A percentile compares a stretch with the other conserved stretches of the same genome.
Evolutionary conservation across 2,888 invertebrate species (phyloP).

Genomic region (Syrista parreyssii): DNA sequence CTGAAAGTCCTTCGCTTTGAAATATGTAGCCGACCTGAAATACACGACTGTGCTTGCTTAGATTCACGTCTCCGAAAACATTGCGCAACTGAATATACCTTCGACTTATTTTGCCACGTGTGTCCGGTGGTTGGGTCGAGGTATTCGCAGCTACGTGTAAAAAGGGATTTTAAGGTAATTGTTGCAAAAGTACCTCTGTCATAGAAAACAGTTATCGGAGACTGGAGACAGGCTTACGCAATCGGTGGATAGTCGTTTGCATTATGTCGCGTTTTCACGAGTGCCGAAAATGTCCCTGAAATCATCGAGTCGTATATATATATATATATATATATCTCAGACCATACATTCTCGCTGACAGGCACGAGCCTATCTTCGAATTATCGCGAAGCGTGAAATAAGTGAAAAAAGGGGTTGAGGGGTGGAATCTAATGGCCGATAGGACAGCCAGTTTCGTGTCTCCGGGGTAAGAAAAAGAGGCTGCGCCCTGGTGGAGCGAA

Average conservation of each 20-base stretch:
- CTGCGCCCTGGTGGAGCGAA: slow-evolving; percentile 4
- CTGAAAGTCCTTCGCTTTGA: not conserved
- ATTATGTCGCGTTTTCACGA: not conserved
- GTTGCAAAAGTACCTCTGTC: not conserved
- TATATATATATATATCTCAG: not conserved
- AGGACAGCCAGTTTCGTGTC: slow-evolving; percentile 1
- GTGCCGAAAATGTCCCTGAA: not conserved
- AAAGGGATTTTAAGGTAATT: not conserved
- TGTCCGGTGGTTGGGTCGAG: not conserved
- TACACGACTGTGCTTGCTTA: not conserved
- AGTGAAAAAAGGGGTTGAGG: not conserved
- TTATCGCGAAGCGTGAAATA: not conserved
- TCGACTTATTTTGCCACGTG: not conserved
- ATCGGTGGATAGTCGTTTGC: not conserved
- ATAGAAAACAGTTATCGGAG: not conserved
- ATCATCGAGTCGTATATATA: not conserved
- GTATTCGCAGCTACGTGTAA: not conserved
- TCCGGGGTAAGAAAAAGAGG: not conserved
- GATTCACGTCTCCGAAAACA: not conserved
- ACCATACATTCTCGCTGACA: not conserved
- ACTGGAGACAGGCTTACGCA: not conserved
- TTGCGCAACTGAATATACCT: not conserved
- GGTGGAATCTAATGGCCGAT: not conserved
- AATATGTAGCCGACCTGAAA: slow-evolving; percentile 3
- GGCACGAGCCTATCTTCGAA: not conserved